Evolutionary conservation across 1,140 invertebrate genomes (phyloP).

Genomic region (Meloidogyne hapla): DNA sequence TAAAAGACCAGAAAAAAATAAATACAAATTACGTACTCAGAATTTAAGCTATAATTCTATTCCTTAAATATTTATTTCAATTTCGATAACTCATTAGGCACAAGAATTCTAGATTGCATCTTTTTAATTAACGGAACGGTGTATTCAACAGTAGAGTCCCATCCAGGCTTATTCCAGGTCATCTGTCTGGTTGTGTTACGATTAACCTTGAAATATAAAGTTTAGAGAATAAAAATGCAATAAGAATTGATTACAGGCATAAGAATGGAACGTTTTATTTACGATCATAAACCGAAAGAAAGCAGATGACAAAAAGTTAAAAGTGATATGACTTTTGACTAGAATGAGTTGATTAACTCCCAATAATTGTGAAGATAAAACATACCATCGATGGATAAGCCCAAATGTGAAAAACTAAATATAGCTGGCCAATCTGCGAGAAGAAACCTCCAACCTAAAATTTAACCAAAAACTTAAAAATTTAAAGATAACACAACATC

Average conservation of each 20-base stretch:
- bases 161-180: slow-evolving; percentile 63
- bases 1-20: too few relatives aligned
- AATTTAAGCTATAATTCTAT: background rate
- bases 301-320: too few relatives aligned
- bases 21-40: background rate
- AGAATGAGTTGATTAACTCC: too few relatives aligned
- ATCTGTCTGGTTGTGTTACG: slow-evolving; percentile 57
- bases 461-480: background rate
- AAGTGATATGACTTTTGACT: too few relatives aligned
- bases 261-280: too few relatives aligned
- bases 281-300: too few relatives aligned
- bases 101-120: slow-evolving; percentile 62
- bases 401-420: slow-evolving; percentile 64
- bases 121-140: slow-evolving; percentile 63
- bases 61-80: slow-evolving; percentile 42
- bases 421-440: slow-evolving; percentile 59
- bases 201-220: background rate
- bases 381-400: slow-evolving; percentile 55
- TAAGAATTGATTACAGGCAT: background rate
- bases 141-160: slow-evolving; percentile 62
- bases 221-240: too few relatives aligned
- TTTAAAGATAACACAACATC: slow-evolving; percentile 13
- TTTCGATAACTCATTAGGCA: slow-evolving; percentile 58
- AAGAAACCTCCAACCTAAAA: slow-evolving; percentile 61
- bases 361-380: too few relatives aligned